phyloP scores from a whole-genome alignment of 2,797 vertebrate species.

The Anguilla megastoma region DNA sequence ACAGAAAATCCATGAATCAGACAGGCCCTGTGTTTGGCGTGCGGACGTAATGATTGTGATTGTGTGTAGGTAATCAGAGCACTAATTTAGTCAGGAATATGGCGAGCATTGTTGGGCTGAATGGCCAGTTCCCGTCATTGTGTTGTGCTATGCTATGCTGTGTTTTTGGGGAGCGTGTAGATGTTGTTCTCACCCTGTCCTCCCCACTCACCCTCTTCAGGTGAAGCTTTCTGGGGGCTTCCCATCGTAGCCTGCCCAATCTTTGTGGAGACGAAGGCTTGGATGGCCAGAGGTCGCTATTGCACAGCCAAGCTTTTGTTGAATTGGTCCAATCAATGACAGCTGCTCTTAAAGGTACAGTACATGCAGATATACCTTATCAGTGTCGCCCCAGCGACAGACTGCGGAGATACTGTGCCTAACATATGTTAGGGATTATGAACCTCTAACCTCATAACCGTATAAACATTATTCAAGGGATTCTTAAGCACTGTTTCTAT shows the following conservation, averaged over 20 bases:
- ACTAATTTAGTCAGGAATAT: no score
- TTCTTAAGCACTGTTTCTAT: no score
- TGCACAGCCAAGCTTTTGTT: neutral
- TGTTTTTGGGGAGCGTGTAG: no score
- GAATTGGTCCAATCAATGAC: conserved; percentile 20
- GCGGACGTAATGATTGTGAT: conserved; percentile 13
- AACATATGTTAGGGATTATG: no score
- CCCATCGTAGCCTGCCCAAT: conserved; percentile 11
- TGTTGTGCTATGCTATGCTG: neutral
- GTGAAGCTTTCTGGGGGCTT: neutral
- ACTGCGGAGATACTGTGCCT: neutral
- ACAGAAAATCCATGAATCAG: conserved; percentile 21
- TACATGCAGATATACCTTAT: neutral
- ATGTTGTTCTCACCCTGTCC: neutral
- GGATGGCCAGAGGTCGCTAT: conserved; percentile 20
- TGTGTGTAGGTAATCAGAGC: no score
- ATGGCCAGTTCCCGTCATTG: no score
- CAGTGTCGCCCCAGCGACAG: neutral
- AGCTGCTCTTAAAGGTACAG: neutral
- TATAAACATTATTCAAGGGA: no score
- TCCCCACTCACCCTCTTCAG: neutral
- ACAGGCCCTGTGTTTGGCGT: conserved; percentile 13
- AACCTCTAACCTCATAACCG: no score
- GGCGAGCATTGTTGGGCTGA: no score
- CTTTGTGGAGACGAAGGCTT: conserved; percentile 31